Conservation (phyloP, 2,888 invertebrate species). For the Teleiodes luculella region DNA sequence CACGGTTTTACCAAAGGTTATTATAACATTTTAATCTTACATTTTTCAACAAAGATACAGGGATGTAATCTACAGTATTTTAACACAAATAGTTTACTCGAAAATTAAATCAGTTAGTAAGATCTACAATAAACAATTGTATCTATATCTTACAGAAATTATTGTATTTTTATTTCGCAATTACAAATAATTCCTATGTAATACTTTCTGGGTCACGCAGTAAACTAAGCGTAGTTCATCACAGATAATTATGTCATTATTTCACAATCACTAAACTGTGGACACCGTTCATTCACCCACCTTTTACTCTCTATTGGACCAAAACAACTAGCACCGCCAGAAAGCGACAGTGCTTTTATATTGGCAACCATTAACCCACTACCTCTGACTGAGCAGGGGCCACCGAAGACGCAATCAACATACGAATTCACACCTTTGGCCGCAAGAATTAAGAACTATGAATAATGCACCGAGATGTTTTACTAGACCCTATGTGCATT, state of each 20-base stretch:
- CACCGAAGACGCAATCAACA: constrained; percentile 33
- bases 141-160: too few species aligned
- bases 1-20: too few species aligned
- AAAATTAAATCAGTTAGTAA: too few species aligned
- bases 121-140: too few species aligned
- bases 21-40: too few species aligned
- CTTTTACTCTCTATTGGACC: constrained; percentile 68
- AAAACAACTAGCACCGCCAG: constrained; percentile 67
- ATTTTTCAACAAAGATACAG: neutral
- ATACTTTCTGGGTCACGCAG: constrained; percentile 25
- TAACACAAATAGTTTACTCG: too few species aligned
- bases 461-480: constrained; percentile 19
- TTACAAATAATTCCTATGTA: neutral
- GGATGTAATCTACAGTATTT: too few species aligned
- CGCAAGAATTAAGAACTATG: constrained; percentile 28
- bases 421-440: constrained; percentile 49
- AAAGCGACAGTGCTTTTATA: constrained; percentile 74
- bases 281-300: constrained; percentile 64
- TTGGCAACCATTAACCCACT: constrained; percentile 67
- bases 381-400: constrained; percentile 54
- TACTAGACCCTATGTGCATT: constrained; percentile 32
- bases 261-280: constrained; percentile 42
- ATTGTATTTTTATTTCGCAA: neutral
- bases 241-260: constrained; percentile 22
- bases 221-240: constrained; percentile 25